These are phyloP conservation scores for Isichthys henryi DNA, from an alignment of 2,113 vertebrate species.

Conservation along the genomic window DNA sequence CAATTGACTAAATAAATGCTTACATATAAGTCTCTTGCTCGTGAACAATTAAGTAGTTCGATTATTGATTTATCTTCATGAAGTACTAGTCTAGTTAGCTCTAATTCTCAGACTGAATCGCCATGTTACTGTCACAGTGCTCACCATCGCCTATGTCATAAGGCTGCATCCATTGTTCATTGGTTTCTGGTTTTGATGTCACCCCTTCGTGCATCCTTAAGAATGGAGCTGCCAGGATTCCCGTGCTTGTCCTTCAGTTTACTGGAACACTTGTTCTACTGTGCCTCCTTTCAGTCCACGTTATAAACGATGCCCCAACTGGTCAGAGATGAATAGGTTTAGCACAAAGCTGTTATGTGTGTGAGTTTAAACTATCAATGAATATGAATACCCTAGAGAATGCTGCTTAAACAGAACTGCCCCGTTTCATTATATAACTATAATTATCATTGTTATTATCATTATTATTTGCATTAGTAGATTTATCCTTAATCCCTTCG, in stretches of 20 bases:
- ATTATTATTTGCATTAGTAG: not conserved
- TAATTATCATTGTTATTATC: not conserved
- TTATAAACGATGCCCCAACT: not conserved
- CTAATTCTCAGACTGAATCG: not conserved
- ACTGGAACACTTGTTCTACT: not conserved
- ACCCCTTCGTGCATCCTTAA: not conserved
- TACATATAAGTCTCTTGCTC: not conserved
- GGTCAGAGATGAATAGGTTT: not conserved
- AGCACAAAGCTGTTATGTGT: not conserved
- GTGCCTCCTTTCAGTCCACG: not conserved
- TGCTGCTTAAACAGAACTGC: not conserved
- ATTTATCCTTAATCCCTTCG: slow-evolving; percentile 16
- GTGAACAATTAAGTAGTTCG: not conserved
- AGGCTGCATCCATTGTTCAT: not conserved
- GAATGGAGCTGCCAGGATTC: not conserved
- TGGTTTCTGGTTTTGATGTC: not conserved
- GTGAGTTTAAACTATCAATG: not conserved
- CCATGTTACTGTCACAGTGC: not conserved
- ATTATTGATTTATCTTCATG: not conserved
- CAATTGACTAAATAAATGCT: not conserved
- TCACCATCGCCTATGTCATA: not conserved
- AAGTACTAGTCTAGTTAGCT: not conserved
- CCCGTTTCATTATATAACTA: not conserved
- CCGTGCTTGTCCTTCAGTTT: not conserved
- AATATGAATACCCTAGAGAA: not conserved